Conservation (phyloP, 2,888 invertebrate genomes). For the Parnassius smintheus region DNA sequence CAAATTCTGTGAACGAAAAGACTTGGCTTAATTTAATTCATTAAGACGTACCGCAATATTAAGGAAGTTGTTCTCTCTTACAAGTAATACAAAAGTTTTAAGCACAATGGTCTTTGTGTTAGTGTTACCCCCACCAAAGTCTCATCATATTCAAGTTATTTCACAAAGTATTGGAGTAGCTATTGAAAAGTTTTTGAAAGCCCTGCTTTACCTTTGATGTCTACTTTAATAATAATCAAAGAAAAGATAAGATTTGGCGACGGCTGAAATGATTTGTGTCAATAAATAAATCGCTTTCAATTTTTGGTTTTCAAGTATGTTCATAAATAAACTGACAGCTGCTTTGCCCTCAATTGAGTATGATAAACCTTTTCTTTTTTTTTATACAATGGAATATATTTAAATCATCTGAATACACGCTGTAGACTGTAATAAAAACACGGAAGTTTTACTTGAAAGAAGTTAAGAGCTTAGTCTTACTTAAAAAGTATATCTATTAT, state of each 20-base stretch:
- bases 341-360: background rate
- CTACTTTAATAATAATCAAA: constrained; percentile 24
- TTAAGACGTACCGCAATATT: constrained; percentile 22
- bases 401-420: background rate
- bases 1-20: constrained; percentile 5
- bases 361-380: background rate
- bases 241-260: constrained; percentile 13
- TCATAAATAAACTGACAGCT: constrained; percentile 4
- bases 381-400: background rate
- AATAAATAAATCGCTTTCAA: constrained; percentile 13
- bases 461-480: too few relatives aligned
- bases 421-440: too few relatives aligned
- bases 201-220: constrained; percentile 32
- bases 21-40: constrained; percentile 23
- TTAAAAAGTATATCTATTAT: too few relatives aligned
- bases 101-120: constrained; percentile 30
- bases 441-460: too few relatives aligned
- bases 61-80: constrained; percentile 24
- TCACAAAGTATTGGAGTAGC: constrained; percentile 33
- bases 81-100: constrained; percentile 24
- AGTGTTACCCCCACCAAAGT: constrained; percentile 24
- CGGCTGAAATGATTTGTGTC: constrained; percentile 21
- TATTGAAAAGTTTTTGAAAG: constrained; percentile 35
- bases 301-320: constrained; percentile 16
- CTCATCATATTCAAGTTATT: constrained; percentile 35